Evolutionary conservation across 1,140 invertebrate genomes (phyloP), one percentile per base, ranked within the genome.

Genomic region (Drosophila sucinea): DNA sequence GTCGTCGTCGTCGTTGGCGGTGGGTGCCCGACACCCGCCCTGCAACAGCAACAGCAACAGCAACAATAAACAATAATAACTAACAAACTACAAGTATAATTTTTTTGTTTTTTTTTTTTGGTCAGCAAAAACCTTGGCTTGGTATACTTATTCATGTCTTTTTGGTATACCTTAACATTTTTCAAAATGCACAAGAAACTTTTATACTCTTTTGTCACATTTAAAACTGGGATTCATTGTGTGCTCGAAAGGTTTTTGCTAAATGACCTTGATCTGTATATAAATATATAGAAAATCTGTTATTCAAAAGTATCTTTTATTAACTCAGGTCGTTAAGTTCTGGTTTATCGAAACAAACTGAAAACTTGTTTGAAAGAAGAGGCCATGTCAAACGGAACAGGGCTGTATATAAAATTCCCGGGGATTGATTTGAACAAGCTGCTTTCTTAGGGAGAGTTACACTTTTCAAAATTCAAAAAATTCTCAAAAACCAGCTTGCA

Each of bases 1-100:
- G 3, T 41, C n/a, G 40, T 17, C n/a, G 40, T 17, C 6, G 40
- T n/a, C 40, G 40, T n/a, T 3, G n/a, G 40, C n/a, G 44, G 44
- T 51, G 44, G 44, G 44, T 51, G 44, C 44, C 25, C 23, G 23
- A 27, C 44, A 51, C 23, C 8, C 23, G 44, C 44, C 23, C 44
- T 27, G 25, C 44, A 51, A 51, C 41, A 44, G 0, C 41, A 44
- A 17, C n/a, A 44, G 4, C 40, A 44, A 17, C 44, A 47, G 7
- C 23, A 47, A 44, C 41, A 44, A 51, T 51, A 51, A 51, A 51
- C 44, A 51, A 51, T 51, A 51, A 51, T 51, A 51, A 51, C 44
- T 27, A 51, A 51, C 44, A 27, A 51, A 51, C 44, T 51, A 51
- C 23, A 51, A 51, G 23, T 7, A 27, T 51, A 51, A 27, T 51